These are phyloP conservation scores for Melitaea cinxia DNA, from an alignment of 1,140 invertebrate species.

Conservation along the genomic window DNA sequence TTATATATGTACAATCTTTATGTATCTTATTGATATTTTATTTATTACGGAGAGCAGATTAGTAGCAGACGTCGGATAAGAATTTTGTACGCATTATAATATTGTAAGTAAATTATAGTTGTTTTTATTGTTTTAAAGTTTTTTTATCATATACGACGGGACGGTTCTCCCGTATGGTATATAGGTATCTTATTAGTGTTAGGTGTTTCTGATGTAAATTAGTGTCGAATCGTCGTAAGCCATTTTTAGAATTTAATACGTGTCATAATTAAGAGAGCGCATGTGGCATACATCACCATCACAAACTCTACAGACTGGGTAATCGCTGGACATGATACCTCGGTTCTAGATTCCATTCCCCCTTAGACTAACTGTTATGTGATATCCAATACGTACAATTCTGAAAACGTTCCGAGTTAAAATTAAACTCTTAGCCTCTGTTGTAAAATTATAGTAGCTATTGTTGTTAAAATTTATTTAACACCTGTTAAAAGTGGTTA, in stretches of 20 bases:
- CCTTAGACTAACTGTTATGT: background rate
- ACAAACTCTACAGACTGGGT: slow-evolving; percentile 13
- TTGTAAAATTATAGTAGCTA: too few relatives aligned
- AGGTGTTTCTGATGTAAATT: slow-evolving; percentile 38
- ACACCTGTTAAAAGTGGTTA: too few relatives aligned
- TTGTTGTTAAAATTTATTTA: too few relatives aligned
- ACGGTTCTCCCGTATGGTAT: slow-evolving; percentile 43
- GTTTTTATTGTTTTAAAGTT: slow-evolving; percentile 70
- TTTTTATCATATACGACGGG: slow-evolving; percentile 58
- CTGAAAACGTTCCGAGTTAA: too few relatives aligned
- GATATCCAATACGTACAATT: too few relatives aligned
- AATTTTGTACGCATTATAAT: slow-evolving; percentile 76
- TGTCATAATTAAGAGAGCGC: slow-evolving; percentile 51
- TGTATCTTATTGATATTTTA: slow-evolving; percentile 66
- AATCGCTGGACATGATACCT: background rate
- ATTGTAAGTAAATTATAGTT: slow-evolving; percentile 77
- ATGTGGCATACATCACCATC: slow-evolving; percentile 23
- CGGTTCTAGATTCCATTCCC: slow-evolving; percentile 13
- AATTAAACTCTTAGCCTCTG: too few relatives aligned
- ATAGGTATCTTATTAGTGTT: slow-evolving; percentile 48
- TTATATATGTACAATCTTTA: slow-evolving; percentile 75
- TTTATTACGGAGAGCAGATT: slow-evolving; percentile 51
- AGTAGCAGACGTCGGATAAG: slow-evolving; percentile 57
- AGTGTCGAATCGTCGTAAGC: slow-evolving; percentile 48
- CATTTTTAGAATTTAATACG: slow-evolving; percentile 53